Evolutionary conservation across 2,888 invertebrate species (phyloP).

Genomic region (Dendrolimus pini): DNA sequence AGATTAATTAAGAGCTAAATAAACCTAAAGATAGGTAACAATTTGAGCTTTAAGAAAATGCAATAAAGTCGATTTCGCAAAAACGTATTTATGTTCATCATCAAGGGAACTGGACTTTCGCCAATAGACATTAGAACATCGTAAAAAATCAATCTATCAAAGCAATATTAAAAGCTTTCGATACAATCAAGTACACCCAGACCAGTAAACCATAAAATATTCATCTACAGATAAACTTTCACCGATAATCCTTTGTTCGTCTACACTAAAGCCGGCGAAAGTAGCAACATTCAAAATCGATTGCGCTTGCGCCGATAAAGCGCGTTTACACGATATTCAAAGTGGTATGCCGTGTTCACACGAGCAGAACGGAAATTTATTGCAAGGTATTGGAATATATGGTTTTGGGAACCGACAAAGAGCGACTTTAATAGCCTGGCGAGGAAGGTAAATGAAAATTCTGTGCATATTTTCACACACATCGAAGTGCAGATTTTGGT

Average conservation of each 20-base stretch:
- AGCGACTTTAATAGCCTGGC: background rate
- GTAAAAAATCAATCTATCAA: too few relatives aligned
- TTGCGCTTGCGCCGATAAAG: slow-evolving; percentile 26
- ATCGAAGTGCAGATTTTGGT: background rate
- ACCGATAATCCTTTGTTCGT: slow-evolving; percentile 3
- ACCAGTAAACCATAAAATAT: slow-evolving; percentile 13
- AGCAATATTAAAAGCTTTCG: too few relatives aligned
- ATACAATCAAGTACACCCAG: background rate
- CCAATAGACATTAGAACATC: too few relatives aligned
- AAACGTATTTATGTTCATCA: too few relatives aligned
- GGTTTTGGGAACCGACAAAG: background rate
- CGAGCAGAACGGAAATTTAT: slow-evolving; percentile 12
- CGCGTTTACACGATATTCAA: slow-evolving; percentile 25
- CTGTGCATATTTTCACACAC: background rate
- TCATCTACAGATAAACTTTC: slow-evolving; percentile 1
- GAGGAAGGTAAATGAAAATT: background rate
- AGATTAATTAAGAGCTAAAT: too few relatives aligned
- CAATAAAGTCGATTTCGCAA: too few relatives aligned
- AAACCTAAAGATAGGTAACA: too few relatives aligned
- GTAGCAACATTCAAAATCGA: slow-evolving; percentile 26
- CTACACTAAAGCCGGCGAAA: slow-evolving; percentile 11
- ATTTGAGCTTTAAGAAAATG: too few relatives aligned
- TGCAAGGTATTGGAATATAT: slow-evolving; percentile 17
- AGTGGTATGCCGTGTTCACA: slow-evolving; percentile 41
- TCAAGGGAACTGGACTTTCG: too few relatives aligned